These are phyloP conservation scores for Acipenser ruthenus DNA, from an alignment of 2,797 vertebrate genomes.

Conservation along the genomic window DNA sequence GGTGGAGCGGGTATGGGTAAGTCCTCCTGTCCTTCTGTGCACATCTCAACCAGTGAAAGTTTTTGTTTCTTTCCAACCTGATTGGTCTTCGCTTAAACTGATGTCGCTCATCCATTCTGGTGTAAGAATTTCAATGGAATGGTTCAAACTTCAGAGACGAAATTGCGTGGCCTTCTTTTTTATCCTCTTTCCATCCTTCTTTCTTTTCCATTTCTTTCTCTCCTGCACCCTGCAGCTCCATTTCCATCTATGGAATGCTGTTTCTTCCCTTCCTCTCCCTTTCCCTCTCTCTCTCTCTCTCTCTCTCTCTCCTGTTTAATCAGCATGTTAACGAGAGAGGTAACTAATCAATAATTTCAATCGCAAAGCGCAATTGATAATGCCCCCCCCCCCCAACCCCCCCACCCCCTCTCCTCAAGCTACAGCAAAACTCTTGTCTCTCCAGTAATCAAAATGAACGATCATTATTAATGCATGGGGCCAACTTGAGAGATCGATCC, in stretches of 20 bases:
- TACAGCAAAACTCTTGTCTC: constrained; percentile 23
- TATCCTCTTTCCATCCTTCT: constrained; percentile 31
- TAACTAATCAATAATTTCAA: constrained; percentile 68
- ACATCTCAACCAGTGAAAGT: no score
- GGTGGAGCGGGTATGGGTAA: no score
- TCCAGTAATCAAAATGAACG: constrained; percentile 30
- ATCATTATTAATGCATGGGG: constrained; percentile 27
- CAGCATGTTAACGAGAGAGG: constrained; percentile 69
- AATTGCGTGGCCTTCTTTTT: constrained; percentile 21
- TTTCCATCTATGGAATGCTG: neutral
- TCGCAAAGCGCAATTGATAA: constrained; percentile 62
- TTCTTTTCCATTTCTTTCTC: constrained; percentile 34
- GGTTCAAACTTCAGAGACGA: no score
- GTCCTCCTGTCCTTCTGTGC: no score
- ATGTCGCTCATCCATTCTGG: no score
- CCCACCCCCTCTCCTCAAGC: constrained; percentile 33
- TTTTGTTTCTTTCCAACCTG: no score
- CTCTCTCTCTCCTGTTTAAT: constrained; percentile 58
- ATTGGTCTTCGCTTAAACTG: no score
- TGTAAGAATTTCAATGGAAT: no score
- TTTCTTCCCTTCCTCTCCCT: constrained; percentile 1
- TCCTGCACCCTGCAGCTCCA: constrained; percentile 11
- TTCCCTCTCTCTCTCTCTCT: constrained; percentile 31
- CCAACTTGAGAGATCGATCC: constrained; percentile 21
- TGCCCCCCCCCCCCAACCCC: constrained; percentile 60